A percentile compares a stretch with the other conserved stretches of the same genome.
phyloP scores from a whole-genome alignment of 2,113 vertebrate species.

The Nanger granti region DNA sequence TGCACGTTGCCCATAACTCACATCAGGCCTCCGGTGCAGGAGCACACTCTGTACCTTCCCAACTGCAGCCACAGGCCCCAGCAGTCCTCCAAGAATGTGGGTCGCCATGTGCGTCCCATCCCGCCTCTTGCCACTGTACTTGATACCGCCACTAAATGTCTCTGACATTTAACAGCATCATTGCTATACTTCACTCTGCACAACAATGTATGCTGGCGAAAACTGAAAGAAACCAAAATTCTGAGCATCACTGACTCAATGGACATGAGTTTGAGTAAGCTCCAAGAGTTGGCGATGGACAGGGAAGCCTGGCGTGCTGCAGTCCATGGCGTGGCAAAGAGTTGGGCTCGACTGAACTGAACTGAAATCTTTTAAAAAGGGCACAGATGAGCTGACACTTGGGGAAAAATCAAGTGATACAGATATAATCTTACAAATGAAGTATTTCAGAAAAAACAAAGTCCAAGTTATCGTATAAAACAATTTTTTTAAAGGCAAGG shows the following conservation, averaged over 20 bases:
- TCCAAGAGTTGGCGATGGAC: not conserved
- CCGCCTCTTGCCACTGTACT: too few species aligned
- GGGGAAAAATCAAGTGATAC: not conserved
- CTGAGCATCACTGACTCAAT: fast-evolving
- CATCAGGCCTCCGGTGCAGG: fast-evolving
- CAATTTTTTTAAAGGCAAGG: not conserved
- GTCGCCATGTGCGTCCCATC: fast-evolving
- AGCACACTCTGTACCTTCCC: not conserved
- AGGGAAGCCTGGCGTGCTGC: not conserved
- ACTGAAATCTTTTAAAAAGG: not conserved
- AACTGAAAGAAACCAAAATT: not conserved
- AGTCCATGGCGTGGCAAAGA: not conserved
- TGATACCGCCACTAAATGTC: fast-evolving
- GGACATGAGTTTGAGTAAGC: not conserved
- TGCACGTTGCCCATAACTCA: fast-evolving
- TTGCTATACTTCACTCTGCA: fast-evolving
- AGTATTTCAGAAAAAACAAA: not conserved
- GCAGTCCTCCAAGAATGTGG: fast-evolving
- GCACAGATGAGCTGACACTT: not conserved
- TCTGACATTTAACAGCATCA: not conserved
- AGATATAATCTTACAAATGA: not conserved
- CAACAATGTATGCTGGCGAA: too few species aligned
- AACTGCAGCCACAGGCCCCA: fast-evolving
- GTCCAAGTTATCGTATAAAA: not conserved
- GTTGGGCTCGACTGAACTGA: not conserved